A percentile compares a stretch with the other conserved stretches of the same genome.
Evolutionary conservation across 2,797 vertebrate species (phyloP).

Genomic region (Furcifer pardalis): DNA sequence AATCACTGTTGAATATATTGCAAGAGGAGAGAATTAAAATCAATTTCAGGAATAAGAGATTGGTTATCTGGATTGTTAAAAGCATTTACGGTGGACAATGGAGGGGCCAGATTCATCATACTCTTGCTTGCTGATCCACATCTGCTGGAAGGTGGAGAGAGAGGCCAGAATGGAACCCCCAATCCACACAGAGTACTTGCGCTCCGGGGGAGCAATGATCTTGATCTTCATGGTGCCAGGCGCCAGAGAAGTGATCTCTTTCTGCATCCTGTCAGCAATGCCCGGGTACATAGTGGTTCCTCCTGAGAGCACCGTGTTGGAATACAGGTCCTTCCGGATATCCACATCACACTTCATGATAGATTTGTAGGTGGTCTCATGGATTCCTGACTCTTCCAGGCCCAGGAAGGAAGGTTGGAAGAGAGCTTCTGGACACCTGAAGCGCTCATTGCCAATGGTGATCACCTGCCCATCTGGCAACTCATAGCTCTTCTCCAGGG

Average conservation of each 20-base stretch:
- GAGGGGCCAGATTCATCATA: conserved; percentile 73
- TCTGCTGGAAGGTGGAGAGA: conserved; percentile 77
- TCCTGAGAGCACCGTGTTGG: conserved; percentile 45
- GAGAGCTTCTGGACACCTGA: conserved; percentile 66
- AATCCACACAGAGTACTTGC: conserved; percentile 75
- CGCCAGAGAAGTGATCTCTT: conserved; percentile 59
- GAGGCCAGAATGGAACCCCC: conserved; percentile 77
- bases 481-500: conserved; percentile 64
- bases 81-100: conserved; percentile 69
- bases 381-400: conserved; percentile 60
- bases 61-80: conserved; percentile 54
- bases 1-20: not conserved
- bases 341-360: conserved; percentile 71
- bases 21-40: not conserved
- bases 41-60: not conserved
- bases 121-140: conserved; percentile 78
- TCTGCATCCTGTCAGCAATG: conserved; percentile 71
- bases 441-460: conserved; percentile 53
- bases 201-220: conserved; percentile 63
- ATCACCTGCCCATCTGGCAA: conserved; percentile 57
- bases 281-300: conserved; percentile 68
- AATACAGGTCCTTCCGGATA: conserved; percentile 62
- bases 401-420: conserved; percentile 66
- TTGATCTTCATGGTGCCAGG: conserved; percentile 71
- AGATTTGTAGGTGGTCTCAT: conserved; percentile 60